These are phyloP conservation scores for Oncorhynchus nerka DNA, from an alignment of 2,113 vertebrate species.

Conservation along the genomic window DNA sequence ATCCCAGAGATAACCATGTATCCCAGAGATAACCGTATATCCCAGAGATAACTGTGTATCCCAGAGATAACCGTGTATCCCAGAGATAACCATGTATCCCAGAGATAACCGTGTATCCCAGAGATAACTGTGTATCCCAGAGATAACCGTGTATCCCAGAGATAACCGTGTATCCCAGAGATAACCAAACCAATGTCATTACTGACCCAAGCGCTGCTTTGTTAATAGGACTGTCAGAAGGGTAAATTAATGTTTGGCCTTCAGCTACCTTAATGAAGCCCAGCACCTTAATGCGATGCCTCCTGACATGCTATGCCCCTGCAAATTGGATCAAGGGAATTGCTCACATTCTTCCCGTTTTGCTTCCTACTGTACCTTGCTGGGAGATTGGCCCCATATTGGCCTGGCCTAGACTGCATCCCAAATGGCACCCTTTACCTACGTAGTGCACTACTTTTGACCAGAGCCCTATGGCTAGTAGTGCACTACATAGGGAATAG, in stretches of 20 bases:
- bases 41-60: too few species aligned
- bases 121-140: too few species aligned
- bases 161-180: too few species aligned
- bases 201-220: background rate
- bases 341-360: conserved; percentile 30
- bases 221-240: conserved; percentile 18
- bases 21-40: too few species aligned
- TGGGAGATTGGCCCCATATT: conserved; percentile 5
- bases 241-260: too few species aligned
- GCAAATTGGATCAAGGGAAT: conserved; percentile 31
- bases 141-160: too few species aligned
- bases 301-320: conserved; percentile 31
- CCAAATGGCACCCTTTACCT: background rate
- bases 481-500: too few species aligned
- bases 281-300: conserved; percentile 27
- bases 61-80: too few species aligned
- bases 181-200: background rate
- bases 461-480: background rate
- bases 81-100: too few species aligned
- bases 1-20: too few species aligned
- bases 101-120: too few species aligned
- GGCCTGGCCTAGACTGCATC: background rate
- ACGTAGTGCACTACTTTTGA: background rate
- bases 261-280: background rate
- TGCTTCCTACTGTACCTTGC: conserved; percentile 25